Percentiles rank a stretch among this genome's conserved stretches.
phyloP scores from a whole-genome alignment of 92 coral and sea anemone genomes.

The Actinostola sp. region DNA sequence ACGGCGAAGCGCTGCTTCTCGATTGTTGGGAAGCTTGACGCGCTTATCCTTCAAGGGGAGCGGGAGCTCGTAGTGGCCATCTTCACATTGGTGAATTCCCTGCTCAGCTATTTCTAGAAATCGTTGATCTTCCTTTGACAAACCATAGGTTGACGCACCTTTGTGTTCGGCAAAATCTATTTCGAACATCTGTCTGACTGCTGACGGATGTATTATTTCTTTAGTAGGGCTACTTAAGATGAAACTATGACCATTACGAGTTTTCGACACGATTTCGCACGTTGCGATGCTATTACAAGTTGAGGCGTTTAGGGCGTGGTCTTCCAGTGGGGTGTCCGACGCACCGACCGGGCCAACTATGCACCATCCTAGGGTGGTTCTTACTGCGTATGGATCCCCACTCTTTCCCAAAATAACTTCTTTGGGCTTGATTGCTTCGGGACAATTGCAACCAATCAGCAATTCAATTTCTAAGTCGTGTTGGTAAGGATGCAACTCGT shows the following conservation, averaged over 20 bases:
- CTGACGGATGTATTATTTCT: slow-evolving; percentile 44
- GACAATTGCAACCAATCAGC: slow-evolving; percentile 63
- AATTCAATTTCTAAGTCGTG: slow-evolving; percentile 39
- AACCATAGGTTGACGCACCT: slow-evolving; percentile 14
- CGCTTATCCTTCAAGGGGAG: slow-evolving; percentile 38
- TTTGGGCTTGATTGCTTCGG: slow-evolving; percentile 45
- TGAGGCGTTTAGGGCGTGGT: background rate
- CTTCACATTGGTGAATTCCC: slow-evolving; percentile 48
- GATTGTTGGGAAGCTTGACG: slow-evolving; percentile 37
- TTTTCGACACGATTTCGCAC: slow-evolving; percentile 6
- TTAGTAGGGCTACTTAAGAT: slow-evolving; percentile 18
- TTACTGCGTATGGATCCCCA: slow-evolving; percentile 51
- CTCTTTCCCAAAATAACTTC: slow-evolving; percentile 56
- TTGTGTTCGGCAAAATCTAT: slow-evolving; percentile 49
- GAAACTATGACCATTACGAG: slow-evolving; percentile 2
- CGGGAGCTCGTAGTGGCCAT: slow-evolving; percentile 56
- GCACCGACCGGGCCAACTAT: slow-evolving; percentile 52
- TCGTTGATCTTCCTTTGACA: slow-evolving; percentile 48
- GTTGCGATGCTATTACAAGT: slow-evolving; percentile 13
- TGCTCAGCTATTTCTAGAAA: slow-evolving; percentile 33
- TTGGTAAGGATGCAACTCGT: slow-evolving; percentile 26
- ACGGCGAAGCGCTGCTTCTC: slow-evolving; percentile 34
- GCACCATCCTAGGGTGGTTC: slow-evolving; percentile 58
- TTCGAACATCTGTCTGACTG: slow-evolving; percentile 46
- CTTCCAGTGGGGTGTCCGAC: background rate